Base-by-base conservation (phyloP, 64 coral and sea anemone species). In the Pocillopora verrucosa region DNA sequence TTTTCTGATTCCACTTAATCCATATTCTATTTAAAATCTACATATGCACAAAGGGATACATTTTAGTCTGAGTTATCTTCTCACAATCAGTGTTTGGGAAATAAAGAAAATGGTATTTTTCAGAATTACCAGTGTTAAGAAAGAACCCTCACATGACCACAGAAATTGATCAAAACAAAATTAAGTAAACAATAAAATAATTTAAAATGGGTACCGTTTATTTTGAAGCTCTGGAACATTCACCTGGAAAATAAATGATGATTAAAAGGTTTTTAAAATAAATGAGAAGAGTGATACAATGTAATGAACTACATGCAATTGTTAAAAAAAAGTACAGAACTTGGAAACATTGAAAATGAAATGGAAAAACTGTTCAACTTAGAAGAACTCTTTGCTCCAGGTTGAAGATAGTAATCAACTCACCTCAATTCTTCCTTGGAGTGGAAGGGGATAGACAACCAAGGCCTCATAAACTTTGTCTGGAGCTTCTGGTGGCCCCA, bases 401-500 rank as follows among this genome's bases (percentile, higher is more conserved):
- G 30, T 30, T 30, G 30, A 30, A 30, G 30, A 30, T 30, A 30
- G 30, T 30, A 30, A 30, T 30, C 36, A 14, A 56, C 82, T 85
- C 25, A 85, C 82, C 70, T 85, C 82, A 85, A 85, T 85, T 16
- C 56, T 85, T 67, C 65, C 65, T 70, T 85, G 63, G 17, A 85
- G 9, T 16, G 82, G 64, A 25, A 72, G 82, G 35, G 14, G 15
- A 72, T 25, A 72, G 15, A 68, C 20, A 13, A 85, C 82, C 56
- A 72, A 70, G 13, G 82, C 82, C 63, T 85, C 82, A 56, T 85
- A 85, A 15, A 85, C 65, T 85, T 70, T 85, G 45, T 85, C 63
- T 57, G 37, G 19, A 26, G 12, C 65, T 26, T 85, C 82, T n/a
- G 64, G 65, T 9, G 51, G 82, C 11, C 82, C 82, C 37, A 85